These are phyloP conservation scores for Anas platyrhynchos DNA, from an alignment of 2,113 vertebrate species.

Conservation along the genomic window DNA sequence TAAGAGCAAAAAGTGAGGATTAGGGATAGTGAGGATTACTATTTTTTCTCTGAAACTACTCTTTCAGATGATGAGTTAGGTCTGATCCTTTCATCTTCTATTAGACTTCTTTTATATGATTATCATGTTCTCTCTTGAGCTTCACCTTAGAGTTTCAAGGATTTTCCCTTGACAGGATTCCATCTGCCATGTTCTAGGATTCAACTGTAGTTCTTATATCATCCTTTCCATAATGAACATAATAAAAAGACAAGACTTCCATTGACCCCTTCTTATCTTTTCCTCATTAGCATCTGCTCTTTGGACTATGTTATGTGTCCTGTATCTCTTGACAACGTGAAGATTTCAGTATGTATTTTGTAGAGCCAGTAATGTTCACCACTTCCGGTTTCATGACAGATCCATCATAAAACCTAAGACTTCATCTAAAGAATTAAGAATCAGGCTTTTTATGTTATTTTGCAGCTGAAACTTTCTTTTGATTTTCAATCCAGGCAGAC, in stretches of 20 bases:
- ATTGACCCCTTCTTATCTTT: background rate
- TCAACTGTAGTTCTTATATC: background rate
- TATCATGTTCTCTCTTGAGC: fast-evolving
- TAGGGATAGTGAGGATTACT: fast-evolving
- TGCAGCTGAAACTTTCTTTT: background rate
- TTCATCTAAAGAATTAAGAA: background rate
- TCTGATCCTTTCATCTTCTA: fast-evolving
- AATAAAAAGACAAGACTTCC: background rate
- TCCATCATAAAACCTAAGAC: fast-evolving
- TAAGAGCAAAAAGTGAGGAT: background rate
- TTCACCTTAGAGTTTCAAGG: background rate
- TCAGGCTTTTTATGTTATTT: background rate
- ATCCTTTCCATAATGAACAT: background rate
- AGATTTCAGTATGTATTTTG: background rate
- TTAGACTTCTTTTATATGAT: background rate
- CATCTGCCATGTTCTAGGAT: background rate
- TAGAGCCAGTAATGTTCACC: background rate
- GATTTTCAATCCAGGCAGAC: background rate
- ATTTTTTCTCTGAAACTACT: background rate
- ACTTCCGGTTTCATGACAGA: background rate
- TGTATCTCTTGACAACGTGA: background rate
- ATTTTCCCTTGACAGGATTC: background rate
- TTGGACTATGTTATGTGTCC: background rate
- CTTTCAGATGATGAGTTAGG: background rate
- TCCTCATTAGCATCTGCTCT: background rate